phyloP scores from a whole-genome alignment of 1,140 invertebrate species.

The Penaeus indicus region DNA sequence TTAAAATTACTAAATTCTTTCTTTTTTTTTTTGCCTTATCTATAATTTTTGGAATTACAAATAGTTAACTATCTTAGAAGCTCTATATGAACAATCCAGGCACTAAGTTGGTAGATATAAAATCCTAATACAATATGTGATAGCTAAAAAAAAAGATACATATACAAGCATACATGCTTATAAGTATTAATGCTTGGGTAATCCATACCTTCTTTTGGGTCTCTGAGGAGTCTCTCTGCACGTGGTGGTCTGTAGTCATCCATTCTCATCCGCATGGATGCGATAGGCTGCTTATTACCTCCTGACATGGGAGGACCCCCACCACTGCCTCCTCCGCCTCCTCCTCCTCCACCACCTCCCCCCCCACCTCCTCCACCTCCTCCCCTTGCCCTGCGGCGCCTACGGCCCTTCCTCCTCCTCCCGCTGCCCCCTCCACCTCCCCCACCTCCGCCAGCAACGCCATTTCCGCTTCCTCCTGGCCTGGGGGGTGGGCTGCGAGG shows the following conservation, averaged over 20 bases:
- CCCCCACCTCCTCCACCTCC: conserved; percentile 32
- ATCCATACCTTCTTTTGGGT: conserved; percentile 53
- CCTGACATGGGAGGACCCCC: conserved; percentile 53
- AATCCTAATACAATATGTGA: too few species aligned
- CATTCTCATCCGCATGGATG: conserved; percentile 67
- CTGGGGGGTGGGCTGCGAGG: conserved; percentile 53
- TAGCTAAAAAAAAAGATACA: too few species aligned
- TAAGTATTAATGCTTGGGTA: background rate
- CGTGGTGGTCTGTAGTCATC: conserved; percentile 65
- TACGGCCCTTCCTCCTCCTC: background rate
- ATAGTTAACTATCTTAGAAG: too few species aligned
- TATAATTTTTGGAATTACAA: too few species aligned
- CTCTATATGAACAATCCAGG: too few species aligned
- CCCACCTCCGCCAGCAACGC: conserved; percentile 11
- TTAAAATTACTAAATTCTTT: too few species aligned
- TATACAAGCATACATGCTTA: background rate
- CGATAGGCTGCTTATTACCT: conserved; percentile 60
- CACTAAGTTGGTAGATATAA: too few species aligned
- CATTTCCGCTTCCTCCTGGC: conserved; percentile 35
- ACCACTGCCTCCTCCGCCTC: conserved; percentile 22
- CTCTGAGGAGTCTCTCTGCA: conserved; percentile 40
- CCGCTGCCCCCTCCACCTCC: conserved; percentile 2
- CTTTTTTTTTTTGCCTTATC: too few species aligned
- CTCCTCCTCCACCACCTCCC: conserved; percentile 35
- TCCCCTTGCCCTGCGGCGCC: conserved; percentile 38